phyloP scores from a whole-genome alignment of 1,140 invertebrate species.

The Drosophila tristis region DNA sequence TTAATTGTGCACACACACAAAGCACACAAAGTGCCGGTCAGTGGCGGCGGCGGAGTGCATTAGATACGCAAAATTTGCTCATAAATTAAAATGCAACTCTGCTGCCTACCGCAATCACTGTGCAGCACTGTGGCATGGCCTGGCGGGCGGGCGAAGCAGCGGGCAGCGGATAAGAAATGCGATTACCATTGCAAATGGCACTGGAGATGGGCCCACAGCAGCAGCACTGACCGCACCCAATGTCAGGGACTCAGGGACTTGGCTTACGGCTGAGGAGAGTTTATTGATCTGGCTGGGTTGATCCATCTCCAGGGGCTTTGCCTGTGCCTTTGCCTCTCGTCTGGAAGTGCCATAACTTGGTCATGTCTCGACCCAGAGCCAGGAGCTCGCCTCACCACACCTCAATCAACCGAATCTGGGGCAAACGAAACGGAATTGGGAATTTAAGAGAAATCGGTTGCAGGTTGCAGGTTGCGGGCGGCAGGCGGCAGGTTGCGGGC shows the following conservation, averaged over 20 bases:
- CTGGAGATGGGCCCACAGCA: neutral
- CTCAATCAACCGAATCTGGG: conserved; percentile 9
- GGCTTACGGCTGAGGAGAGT: too few species aligned
- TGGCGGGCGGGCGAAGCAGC: too few species aligned
- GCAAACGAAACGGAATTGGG: neutral
- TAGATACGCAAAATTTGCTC: conserved; percentile 66
- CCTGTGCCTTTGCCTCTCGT: too few species aligned
- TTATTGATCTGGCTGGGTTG: neutral
- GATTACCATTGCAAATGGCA: neutral
- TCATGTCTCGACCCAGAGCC: too few species aligned
- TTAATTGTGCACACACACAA: conserved; percentile 67
- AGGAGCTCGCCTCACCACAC: too few species aligned
- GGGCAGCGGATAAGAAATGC: conserved; percentile 7
- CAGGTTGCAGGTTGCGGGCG: neutral
- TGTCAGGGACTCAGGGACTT: neutral
- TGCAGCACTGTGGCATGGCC: too few species aligned
- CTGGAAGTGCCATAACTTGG: too few species aligned
- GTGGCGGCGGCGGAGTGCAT: conserved; percentile 54
- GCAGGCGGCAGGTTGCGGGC: neutral
- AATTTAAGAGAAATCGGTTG: neutral
- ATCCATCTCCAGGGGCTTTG: too few species aligned
- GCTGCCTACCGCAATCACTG: too few species aligned
- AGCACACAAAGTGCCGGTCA: neutral
- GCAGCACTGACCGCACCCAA: conserved; percentile 6
- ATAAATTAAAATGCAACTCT: conserved; percentile 65